Evolutionary conservation across 2,888 invertebrate species (phyloP).

Genomic region (Pherbina coryleti): DNA sequence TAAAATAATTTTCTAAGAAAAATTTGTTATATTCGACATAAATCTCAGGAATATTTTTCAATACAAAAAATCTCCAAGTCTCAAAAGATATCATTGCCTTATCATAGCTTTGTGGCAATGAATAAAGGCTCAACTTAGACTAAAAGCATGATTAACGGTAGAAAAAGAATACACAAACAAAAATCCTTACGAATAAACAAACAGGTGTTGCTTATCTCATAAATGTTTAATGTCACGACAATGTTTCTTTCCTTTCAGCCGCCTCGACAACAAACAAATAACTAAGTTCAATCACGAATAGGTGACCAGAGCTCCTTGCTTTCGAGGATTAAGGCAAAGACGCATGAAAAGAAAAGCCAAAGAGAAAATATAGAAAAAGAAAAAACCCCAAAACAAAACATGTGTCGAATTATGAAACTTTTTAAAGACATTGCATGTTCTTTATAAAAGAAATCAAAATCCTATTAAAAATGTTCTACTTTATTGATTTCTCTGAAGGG

Average conservation of each 20-base stretch:
- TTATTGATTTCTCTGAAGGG: too few species aligned
- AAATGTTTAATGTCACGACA: neutral
- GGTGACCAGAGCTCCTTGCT: neutral
- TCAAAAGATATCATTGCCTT: too few species aligned
- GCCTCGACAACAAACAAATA: neutral
- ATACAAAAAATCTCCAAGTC: too few species aligned
- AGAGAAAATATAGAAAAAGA: too few species aligned
- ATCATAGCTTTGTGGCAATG: too few species aligned
- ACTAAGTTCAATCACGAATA: neutral
- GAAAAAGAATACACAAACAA: neutral
- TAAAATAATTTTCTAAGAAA: too few species aligned
- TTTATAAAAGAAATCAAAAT: neutral
- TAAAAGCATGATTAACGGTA: neutral
- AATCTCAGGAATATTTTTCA: too few species aligned
- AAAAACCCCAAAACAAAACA: neutral
- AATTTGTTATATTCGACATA: too few species aligned
- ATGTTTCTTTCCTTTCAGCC: neutral
- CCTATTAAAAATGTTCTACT: too few species aligned
- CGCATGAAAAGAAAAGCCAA: too few species aligned
- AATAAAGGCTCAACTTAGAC: neutral
- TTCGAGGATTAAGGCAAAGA: neutral
- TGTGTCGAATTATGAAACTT: neutral
- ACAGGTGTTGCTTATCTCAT: slow-evolving; percentile 15
- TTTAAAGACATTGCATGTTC: neutral
- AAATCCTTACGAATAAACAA: neutral